Base-by-base conservation (phyloP, 1,140 invertebrate genomes). In the Ceratosolen solmsi region DNA sequence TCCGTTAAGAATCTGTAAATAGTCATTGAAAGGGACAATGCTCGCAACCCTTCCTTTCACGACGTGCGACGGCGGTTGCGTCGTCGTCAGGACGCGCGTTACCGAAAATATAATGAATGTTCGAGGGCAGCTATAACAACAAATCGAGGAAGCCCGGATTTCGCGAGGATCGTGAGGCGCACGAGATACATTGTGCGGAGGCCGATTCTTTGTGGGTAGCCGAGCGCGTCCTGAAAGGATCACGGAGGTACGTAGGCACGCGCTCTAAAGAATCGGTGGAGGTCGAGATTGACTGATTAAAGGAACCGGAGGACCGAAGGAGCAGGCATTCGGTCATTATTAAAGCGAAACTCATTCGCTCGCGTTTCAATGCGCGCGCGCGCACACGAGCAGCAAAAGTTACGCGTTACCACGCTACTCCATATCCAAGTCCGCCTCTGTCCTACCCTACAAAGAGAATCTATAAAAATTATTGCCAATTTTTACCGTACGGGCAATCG, bases 71-170 rank as follows among this genome's bases (percentile, higher is more conserved):
- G 17, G 3, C 22, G 68, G n/a, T 46, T 46, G 22, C 46, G n/a
- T 51, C 25, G 22, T 25, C 41, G 70, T 3, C 46, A 49, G 71
- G 49, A 70, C 75, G 84, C 84, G 88, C 88, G 88, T 89, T 89
- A 89, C 88, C 79, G 86, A 88, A 90, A 90, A 89, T 87, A 91
- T 91, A 91, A 91, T 91, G 88, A n/a, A n/a, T n/a, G 90, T 90
- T 89, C 89, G 88, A 87, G 36, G 38, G 75, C 89, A 90, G 90
- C 89, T 90, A 90, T 84, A 89, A 90, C 85, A 91, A 91, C 89
- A 90, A 89, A 91, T 91, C 90, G 49, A 13, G 71, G 46, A n/a
- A 51, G 71, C 17, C 17, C 0, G 49, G 22, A 46, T 73, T 68
- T 49, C 63, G 63, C 38, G 46, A 78, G 63, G 58, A 49, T 68